Conservation (phyloP, 2,797 vertebrate genomes). For the Echiichthys vipera region DNA sequence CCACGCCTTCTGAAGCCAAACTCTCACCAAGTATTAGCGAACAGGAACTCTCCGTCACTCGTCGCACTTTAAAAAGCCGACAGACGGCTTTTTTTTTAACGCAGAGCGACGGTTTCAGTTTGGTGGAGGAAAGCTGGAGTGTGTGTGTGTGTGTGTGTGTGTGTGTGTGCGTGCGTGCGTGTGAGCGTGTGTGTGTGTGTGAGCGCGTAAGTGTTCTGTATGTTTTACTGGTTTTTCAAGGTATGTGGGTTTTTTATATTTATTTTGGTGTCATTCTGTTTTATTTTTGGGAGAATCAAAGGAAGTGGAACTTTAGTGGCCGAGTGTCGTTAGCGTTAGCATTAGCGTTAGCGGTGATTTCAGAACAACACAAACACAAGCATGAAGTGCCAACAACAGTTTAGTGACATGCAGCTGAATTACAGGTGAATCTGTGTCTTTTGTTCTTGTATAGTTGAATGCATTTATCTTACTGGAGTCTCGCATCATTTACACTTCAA, state of each 20-base stretch:
- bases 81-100: constrained; percentile 82
- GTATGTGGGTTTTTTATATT: constrained; percentile 89
- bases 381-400: constrained; percentile 94
- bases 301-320: constrained; percentile 84
- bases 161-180: neutral
- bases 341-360: constrained; percentile 82
- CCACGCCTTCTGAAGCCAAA: constrained; percentile 87
- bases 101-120: constrained; percentile 88
- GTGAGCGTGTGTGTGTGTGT: neutral
- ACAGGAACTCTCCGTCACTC: constrained; percentile 90
- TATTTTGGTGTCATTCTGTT: constrained; percentile 84
- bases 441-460: constrained; percentile 82
- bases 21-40: constrained; percentile 92
- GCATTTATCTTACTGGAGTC: constrained; percentile 73
- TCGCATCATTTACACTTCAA: constrained; percentile 74
- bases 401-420: constrained; percentile 56
- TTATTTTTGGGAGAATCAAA: constrained; percentile 85
- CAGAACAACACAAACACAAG: constrained; percentile 85
- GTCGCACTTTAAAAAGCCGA: constrained; percentile 91
- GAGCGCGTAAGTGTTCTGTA: constrained; percentile 3
- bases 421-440: constrained; percentile 62
- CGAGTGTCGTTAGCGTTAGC: constrained; percentile 79
- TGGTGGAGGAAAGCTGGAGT: constrained; percentile 90
- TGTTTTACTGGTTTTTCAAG: constrained; percentile 60
- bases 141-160: constrained; percentile 87